Evolutionary conservation across 1,140 invertebrate genomes (phyloP).

Genomic region (Galleria mellonella): DNA sequence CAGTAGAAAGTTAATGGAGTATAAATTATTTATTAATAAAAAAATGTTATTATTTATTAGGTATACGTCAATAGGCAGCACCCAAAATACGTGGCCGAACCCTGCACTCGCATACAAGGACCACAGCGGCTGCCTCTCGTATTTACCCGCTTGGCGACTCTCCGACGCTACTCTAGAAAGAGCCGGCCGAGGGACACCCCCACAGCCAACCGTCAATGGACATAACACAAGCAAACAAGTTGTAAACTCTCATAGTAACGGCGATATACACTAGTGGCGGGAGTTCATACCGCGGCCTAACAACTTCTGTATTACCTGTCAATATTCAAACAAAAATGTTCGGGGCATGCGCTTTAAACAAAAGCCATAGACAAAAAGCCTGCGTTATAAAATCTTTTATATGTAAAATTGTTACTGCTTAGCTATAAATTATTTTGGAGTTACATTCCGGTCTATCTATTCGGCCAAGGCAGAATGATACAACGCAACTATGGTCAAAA

Average conservation of each 20-base stretch:
- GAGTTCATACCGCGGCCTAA: no score
- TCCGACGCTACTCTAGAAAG: conserved; percentile 81
- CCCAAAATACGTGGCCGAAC: conserved; percentile 87
- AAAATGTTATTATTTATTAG: conserved; percentile 48
- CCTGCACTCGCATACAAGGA: conserved; percentile 77
- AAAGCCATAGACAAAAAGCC: no score
- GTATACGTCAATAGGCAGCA: conserved; percentile 91
- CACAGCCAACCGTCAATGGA: conserved; percentile 8
- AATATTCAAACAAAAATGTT: no score
- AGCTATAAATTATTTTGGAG: no score
- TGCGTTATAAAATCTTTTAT: no score
- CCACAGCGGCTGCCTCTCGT: conserved; percentile 69
- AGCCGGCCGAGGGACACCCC: conserved; percentile 71
- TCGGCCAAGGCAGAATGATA: no score
- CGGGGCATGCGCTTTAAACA: no score
- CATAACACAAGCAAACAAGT: not conserved
- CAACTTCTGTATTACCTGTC: no score
- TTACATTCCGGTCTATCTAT: no score
- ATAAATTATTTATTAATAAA: not conserved
- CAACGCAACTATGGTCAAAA: no score
- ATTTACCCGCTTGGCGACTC: conserved; percentile 88
- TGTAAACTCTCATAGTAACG: not conserved
- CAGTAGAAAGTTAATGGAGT: no score
- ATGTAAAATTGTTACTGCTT: no score
- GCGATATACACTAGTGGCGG: not conserved